These are phyloP conservation scores for Pogonocherus hispidulus DNA, from an alignment of 2,888 invertebrate species.

Conservation along the genomic window DNA sequence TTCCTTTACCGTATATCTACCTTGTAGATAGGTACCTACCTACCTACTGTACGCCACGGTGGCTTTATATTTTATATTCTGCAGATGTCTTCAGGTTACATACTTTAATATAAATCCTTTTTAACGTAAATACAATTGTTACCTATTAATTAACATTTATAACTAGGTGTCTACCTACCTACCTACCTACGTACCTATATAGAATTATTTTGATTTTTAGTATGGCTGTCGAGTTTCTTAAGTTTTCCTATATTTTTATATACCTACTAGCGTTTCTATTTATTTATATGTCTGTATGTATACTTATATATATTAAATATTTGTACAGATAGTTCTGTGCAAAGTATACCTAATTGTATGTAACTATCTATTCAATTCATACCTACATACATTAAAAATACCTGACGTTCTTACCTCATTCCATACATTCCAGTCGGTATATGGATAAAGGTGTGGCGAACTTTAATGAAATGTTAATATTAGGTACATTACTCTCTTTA, in stretches of 20 bases:
- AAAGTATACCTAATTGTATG: slow-evolving; percentile 6
- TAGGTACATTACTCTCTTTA: background rate
- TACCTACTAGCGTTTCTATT: background rate
- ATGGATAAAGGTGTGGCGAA: slow-evolving; percentile 65
- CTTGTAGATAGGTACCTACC: no score
- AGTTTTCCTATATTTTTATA: slow-evolving; percentile 23
- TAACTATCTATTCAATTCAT: slow-evolving; percentile 14
- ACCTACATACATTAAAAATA: slow-evolving; percentile 30
- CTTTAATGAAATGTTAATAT: slow-evolving; percentile 39
- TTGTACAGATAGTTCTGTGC: background rate
- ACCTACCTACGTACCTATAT: no score
- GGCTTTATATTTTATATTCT: slow-evolving; percentile 55
- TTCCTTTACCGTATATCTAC: slow-evolving; percentile 57
- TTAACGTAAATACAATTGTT: background rate
- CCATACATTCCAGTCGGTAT: slow-evolving; percentile 62
- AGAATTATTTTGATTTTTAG: background rate
- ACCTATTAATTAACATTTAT: background rate
- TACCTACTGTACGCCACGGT: slow-evolving; percentile 61
- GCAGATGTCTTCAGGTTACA: slow-evolving; percentile 35
- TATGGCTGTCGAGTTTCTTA: slow-evolving; percentile 18
- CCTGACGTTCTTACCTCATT: slow-evolving; percentile 58
- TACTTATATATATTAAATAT: background rate
- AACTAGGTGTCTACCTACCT: no score
- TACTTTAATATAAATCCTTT: slow-evolving; percentile 13
- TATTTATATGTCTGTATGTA: no score